Evolutionary conservation across 2,113 vertebrate species (phyloP), one percentile per base, ranked within the genome.

Genomic region (Plectropomus leopardus): DNA sequence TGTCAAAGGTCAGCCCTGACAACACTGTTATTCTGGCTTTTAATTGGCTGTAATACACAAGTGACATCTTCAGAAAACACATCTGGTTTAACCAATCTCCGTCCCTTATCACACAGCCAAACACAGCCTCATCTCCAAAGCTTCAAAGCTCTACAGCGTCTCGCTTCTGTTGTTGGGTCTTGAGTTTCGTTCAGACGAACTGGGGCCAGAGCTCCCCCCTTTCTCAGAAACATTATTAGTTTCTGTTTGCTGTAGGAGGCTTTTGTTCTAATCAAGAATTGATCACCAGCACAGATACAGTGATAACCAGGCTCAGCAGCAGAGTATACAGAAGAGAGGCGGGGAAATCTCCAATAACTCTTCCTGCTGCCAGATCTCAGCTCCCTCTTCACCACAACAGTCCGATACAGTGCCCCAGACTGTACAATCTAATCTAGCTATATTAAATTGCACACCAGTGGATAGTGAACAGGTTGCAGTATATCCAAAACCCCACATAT

Each of bases 261-360:
- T 87, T 83, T 88, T 63, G 81, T 78, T 78, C 72, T 88, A 82
- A 90, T 84, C 77, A 80, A 70, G 76, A 47, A 71, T 24, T 82
- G 88, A 92, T 92, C 75, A 72, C 15, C 53, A 45, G 70, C 54
- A 64, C 71, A 61, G 86, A 89, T 87, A 65, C 16, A 13, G 4
- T 40, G 34, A 68, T 72, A 47, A 72, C 28, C 4, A 21, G 59
- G 69, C 71, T 81, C 61, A 48, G 55, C 23, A 6, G 50, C 30
- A 64, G 61, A 47, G 61, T 80, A 83, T 82, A 79, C 68, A 45
- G 57, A 51, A 44, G 57, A 67, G 23, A 47, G 0, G 45, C 15
- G 23, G 45, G 42, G 63, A 76, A 68, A 59, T 82, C 84, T 87
- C 66, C 65, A 80, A 53, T 82, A 66, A 73, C 76, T 15, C 34